phyloP scores from a whole-genome alignment of 2,113 vertebrate species.

The Hassar affinis region DNA sequence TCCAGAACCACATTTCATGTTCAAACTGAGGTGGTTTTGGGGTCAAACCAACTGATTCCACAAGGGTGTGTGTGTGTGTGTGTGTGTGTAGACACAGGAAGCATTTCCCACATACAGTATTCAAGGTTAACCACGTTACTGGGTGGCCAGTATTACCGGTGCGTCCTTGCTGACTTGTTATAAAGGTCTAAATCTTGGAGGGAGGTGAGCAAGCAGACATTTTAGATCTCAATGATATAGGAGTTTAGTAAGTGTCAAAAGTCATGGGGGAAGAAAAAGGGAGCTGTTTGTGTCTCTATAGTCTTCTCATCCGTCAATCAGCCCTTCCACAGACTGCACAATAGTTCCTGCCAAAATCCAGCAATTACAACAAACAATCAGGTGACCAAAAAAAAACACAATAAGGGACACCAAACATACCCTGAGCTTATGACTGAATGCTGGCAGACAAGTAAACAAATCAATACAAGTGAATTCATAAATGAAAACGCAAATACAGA shows the following conservation, averaged over 20 bases:
- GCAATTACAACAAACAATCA: constrained; percentile 19
- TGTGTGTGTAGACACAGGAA: constrained; percentile 11
- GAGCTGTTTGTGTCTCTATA: not conserved
- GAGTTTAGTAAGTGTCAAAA: constrained; percentile 3
- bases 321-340: not conserved
- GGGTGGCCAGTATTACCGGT: constrained; percentile 1
- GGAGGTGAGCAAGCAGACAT: not conserved
- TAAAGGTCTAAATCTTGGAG: not conserved
- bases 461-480: constrained; percentile 65
- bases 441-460: constrained; percentile 69
- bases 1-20: constrained; percentile 47
- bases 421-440: constrained; percentile 53
- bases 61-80: constrained; percentile 4
- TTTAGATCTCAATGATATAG: not conserved
- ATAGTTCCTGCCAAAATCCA: constrained; percentile 17
- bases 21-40: constrained; percentile 33
- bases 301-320: not conserved
- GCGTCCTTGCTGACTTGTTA: not conserved
- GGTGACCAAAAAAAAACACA: constrained; percentile 1
- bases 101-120: not conserved
- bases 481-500: constrained; percentile 52
- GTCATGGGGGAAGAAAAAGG: not conserved
- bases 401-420: not conserved
- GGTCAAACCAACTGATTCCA: constrained; percentile 21
- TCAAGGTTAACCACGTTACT: constrained; percentile 39